Evolutionary conservation across 30 jellyfish, hydroid and myxozoan genomes (phyloP).

Genomic region (Hydractinia symbiolongicarpus): DNA sequence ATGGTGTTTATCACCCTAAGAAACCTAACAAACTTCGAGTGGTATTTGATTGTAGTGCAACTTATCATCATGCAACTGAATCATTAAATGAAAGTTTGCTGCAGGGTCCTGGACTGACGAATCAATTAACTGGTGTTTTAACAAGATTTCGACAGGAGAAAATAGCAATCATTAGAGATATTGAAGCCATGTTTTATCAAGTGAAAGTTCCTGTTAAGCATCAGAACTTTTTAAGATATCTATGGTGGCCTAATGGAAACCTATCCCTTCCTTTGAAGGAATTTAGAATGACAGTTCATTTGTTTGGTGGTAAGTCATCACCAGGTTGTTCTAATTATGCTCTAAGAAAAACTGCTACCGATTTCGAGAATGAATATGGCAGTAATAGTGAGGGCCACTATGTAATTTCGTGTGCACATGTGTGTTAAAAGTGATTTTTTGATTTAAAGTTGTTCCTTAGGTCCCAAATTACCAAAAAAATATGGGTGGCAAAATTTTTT

Average conservation of each 20-base stretch:
- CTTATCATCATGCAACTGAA: slow-evolving; percentile 35
- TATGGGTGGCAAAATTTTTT: too few relatives aligned
- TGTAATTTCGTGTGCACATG: too few relatives aligned
- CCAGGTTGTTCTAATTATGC: slow-evolving; percentile 6
- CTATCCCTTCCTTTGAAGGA: neutral
- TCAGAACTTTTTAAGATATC: slow-evolving; percentile 13
- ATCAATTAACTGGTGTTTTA: slow-evolving; percentile 24
- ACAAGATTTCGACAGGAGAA: slow-evolving; percentile 28
- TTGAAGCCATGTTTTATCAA: too few relatives aligned
- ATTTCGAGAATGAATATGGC: too few relatives aligned
- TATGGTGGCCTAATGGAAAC: slow-evolving; percentile 30
- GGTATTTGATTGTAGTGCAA: slow-evolving; percentile 42
- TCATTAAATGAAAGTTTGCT: slow-evolving; percentile 31
- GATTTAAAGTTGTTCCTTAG: too few relatives aligned
- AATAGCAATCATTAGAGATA: slow-evolving; percentile 31
- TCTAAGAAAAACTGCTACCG: neutral
- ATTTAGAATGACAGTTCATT: neutral
- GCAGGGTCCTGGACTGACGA: slow-evolving; percentile 40
- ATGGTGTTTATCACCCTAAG: slow-evolving; percentile 17
- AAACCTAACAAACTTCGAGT: slow-evolving; percentile 30
- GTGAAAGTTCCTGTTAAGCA: neutral
- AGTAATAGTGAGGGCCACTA: too few relatives aligned
- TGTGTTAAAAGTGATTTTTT: too few relatives aligned
- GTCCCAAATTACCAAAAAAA: too few relatives aligned
- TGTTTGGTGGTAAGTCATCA: slow-evolving; percentile 6